Evolutionary conservation across 2,888 invertebrate genomes (phyloP).

Genomic region (Eupithecia inturbata): DNA sequence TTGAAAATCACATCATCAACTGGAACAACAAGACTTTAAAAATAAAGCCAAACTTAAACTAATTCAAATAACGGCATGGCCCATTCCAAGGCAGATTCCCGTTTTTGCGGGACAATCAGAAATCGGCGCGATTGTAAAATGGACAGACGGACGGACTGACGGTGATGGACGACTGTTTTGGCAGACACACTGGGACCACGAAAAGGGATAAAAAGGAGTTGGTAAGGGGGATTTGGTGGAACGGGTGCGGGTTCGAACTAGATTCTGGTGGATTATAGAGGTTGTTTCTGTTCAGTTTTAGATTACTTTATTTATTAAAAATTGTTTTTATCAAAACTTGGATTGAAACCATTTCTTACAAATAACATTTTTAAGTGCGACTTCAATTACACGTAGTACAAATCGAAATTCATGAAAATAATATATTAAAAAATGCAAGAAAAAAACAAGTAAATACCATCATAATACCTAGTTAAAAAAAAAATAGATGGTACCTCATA

Average conservation of each 20-base stretch:
- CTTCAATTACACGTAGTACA: too few species aligned
- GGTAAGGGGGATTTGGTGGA: constrained; percentile 1
- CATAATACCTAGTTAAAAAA: too few species aligned
- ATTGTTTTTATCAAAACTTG: too few species aligned
- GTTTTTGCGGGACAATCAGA: constrained; percentile 33
- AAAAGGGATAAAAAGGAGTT: constrained; percentile 21
- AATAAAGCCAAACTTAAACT: neutral
- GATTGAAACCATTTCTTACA: too few species aligned
- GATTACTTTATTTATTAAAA: too few species aligned
- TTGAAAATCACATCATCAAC: too few species aligned
- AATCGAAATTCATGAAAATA: too few species aligned
- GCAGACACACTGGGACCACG: constrained; percentile 34
- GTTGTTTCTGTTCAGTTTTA: too few species aligned
- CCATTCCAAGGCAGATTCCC: constrained; percentile 17
- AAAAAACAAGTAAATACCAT: too few species aligned
- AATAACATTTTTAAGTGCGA: too few species aligned
- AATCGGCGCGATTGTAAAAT: constrained; percentile 42
- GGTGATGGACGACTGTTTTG: constrained; percentile 46
- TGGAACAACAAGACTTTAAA: neutral
- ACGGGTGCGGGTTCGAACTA: neutral
- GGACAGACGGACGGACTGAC: constrained; percentile 52
- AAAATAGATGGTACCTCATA: too few species aligned
- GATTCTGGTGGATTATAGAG: neutral
- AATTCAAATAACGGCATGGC: constrained; percentile 8
- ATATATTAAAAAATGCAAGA: too few species aligned